Conservation (phyloP, 2,888 invertebrate genomes). For the Acrocyrtus sp. region DNA sequence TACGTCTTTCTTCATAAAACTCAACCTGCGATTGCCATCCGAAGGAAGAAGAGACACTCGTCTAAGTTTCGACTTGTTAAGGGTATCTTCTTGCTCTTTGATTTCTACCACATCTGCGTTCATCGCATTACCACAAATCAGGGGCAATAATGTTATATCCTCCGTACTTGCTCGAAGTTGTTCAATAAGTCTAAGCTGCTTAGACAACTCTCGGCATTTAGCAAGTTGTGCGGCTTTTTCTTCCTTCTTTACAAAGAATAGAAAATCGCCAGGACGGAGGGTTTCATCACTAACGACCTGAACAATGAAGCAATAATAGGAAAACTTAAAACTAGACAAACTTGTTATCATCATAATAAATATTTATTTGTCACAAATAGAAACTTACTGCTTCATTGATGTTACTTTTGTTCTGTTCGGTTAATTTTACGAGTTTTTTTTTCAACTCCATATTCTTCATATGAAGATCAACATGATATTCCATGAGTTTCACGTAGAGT, state of each 20-base stretch:
- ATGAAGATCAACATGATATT: slow-evolving; percentile 14
- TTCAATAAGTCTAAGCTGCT: neutral
- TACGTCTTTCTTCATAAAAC: slow-evolving; percentile 19
- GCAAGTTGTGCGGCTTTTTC: slow-evolving; percentile 7
- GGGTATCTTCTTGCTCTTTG: no score
- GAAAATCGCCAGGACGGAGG: slow-evolving; percentile 10
- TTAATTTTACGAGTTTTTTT: neutral
- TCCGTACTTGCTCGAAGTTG: neutral
- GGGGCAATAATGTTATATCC: neutral
- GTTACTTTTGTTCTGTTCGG: neutral
- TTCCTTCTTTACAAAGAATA: slow-evolving; percentile 17
- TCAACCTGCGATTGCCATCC: neutral
- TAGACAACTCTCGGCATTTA: slow-evolving; percentile 22
- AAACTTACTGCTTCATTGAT: slow-evolving; percentile 18
- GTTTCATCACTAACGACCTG: slow-evolving; percentile 16
- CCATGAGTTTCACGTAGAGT: slow-evolving; percentile 30
- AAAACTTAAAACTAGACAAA: no score
- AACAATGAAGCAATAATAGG: neutral
- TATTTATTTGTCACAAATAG: no score
- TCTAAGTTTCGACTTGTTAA: no score
- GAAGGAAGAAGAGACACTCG: neutral
- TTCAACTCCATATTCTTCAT: slow-evolving; percentile 4
- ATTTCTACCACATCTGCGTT: no score
- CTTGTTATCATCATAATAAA: no score
- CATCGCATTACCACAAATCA: slow-evolving; percentile 21